Base-by-base conservation (phyloP, 2,797 vertebrate species). In the Halcyon leucocephala region DNA sequence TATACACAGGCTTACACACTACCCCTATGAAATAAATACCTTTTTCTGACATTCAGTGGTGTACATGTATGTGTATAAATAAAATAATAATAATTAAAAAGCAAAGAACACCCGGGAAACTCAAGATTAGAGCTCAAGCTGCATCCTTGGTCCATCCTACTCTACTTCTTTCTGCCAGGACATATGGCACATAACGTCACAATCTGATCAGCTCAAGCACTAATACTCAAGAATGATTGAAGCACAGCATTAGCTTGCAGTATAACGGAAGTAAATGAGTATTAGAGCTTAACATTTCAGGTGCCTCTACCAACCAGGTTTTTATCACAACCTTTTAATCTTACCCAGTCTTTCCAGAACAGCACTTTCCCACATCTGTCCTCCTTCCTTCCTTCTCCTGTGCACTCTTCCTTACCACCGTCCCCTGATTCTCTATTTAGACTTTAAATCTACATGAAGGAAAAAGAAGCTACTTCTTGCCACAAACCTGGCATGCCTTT, bases 171-270 rank as follows among this genome's bases (percentile, higher is more conserved):
- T 80, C 39, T 87, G 82, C 41, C 19, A 17, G 86, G 87, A 90
- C 96, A 97, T 95, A 96, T 95, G 94, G 96, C 61, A 76, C 33
- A 10, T 21, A 77, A 74, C 79, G 25, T 97, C 94, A 97, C 82
- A 93, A 90, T 86, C 78, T 96, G 80, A 97, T 97, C 92, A 85
- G 93, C 93, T 89, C 91, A 78, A 74, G 79, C 82, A 39, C 89
- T 96, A 97, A 94, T 95, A 71, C 94, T 86, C 57, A 90, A 94
- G 87, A 77, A 89, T 25, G 54, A 96, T 0, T 69, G 66, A 86
- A 65, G 69, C 78, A 69, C 41, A 89, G 90, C 52, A 66, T 74
- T 91, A 94, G 71, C 60, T 33, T 54, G 41, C 76, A 46, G n/a
- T 90, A 92, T 39, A 95, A 85, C 44, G 51, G 76, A 72, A 80